Evolutionary conservation across 1,140 invertebrate genomes (phyloP).

Genomic region (Muscidifurax raptorellus): DNA sequence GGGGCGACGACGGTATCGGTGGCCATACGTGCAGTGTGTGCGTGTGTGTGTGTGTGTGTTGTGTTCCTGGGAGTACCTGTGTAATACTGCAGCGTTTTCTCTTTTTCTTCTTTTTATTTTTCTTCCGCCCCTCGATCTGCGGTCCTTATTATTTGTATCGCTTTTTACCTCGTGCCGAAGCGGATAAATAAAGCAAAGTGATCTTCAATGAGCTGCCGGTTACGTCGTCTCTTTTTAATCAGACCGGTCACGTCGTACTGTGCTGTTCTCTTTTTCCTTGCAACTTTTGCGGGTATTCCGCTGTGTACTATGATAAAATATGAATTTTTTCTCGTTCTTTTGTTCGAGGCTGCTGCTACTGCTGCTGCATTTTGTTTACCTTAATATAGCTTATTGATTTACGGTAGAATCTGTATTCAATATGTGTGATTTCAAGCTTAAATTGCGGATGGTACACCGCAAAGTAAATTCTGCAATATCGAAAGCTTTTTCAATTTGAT

Average conservation of each 20-base stretch:
- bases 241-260: background rate
- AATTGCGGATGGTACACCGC: too few species aligned
- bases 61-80: background rate
- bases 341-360: background rate
- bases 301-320: background rate
- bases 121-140: background rate
- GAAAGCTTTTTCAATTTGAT: too few species aligned
- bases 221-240: constrained; percentile 30
- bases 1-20: too few species aligned
- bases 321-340: background rate
- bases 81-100: background rate
- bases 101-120: background rate
- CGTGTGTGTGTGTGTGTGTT: too few species aligned
- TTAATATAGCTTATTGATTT: background rate
- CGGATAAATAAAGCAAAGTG: constrained; percentile 34
- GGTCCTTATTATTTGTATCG: constrained; percentile 39
- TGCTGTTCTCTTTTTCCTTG: background rate
- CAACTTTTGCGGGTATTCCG: too few species aligned
- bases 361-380: background rate
- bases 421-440: too few species aligned
- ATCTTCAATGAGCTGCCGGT: constrained; percentile 21
- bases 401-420: too few species aligned
- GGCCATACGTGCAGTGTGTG: too few species aligned
- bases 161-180: background rate
- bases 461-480: too few species aligned